These are phyloP conservation scores for Cheilosia grossa DNA, from an alignment of 2,888 invertebrate species.

Conservation along the genomic window DNA sequence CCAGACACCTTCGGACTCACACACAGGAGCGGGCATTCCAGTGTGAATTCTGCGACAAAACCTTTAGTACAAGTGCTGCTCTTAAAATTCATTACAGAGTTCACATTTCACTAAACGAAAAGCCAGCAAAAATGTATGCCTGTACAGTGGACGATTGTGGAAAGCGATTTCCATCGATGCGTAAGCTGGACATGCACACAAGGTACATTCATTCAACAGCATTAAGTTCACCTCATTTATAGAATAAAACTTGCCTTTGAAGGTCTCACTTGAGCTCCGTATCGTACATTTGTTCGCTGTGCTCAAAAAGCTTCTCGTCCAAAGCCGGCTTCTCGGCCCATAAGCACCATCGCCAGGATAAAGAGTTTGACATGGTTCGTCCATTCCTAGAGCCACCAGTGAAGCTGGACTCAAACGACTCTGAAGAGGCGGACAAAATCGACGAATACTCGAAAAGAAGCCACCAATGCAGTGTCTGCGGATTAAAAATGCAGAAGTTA, in stretches of 20 bases:
- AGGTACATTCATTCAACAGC: slow-evolving; percentile 53
- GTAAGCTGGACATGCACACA: slow-evolving; percentile 74
- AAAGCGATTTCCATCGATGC: slow-evolving; percentile 69
- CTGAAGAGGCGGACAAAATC: slow-evolving; percentile 19
- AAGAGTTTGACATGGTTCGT: slow-evolving; percentile 70
- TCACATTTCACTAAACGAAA: slow-evolving; percentile 30
- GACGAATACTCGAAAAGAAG: slow-evolving; percentile 40
- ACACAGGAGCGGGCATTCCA: slow-evolving; percentile 77
- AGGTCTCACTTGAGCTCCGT: slow-evolving; percentile 58
- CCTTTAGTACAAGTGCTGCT: slow-evolving; percentile 76
- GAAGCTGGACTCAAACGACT: slow-evolving; percentile 3
- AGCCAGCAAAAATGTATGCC: slow-evolving; percentile 53
- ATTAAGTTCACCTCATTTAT: not conserved
- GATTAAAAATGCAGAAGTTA: slow-evolving; percentile 64
- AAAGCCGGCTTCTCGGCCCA: slow-evolving; percentile 72
- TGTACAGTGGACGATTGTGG: slow-evolving; percentile 64
- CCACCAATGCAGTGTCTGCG: slow-evolving; percentile 75
- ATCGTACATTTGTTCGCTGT: slow-evolving; percentile 65
- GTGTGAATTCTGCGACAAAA: slow-evolving; percentile 76
- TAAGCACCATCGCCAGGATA: slow-evolving; percentile 71
- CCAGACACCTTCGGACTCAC: slow-evolving; percentile 78
- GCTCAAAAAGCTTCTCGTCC: slow-evolving; percentile 70
- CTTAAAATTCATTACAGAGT: slow-evolving; percentile 76
- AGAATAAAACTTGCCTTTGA: not conserved
- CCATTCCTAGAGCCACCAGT: slow-evolving; percentile 72